These are phyloP conservation scores for Avahi laniger DNA, from an alignment of 2,797 vertebrate species.

Conservation along the genomic window DNA sequence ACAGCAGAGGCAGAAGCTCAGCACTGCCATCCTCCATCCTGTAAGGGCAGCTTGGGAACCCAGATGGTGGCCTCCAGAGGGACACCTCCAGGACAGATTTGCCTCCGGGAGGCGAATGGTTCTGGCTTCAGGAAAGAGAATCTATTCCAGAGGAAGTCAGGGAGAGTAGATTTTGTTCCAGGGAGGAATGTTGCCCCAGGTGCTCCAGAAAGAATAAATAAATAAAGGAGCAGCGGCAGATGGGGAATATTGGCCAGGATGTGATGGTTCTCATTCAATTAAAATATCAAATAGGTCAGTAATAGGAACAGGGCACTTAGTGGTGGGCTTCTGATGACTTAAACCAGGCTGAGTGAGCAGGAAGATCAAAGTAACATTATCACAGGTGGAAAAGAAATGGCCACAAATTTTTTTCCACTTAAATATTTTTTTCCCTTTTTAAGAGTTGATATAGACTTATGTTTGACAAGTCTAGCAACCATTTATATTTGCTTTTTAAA, in stretches of 20 bases:
- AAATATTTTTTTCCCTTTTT: neutral
- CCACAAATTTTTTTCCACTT: neutral
- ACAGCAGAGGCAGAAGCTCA: neutral
- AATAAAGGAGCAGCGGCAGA: slow-evolving; percentile 54
- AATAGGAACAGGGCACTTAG: slow-evolving; percentile 6
- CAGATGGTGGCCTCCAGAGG: slow-evolving; percentile 27
- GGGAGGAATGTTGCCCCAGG: slow-evolving; percentile 45
- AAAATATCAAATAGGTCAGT: slow-evolving; percentile 57
- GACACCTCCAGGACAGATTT: slow-evolving; percentile 32
- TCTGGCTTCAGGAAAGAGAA: slow-evolving; percentile 53
- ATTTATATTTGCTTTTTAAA: slow-evolving; percentile 38
- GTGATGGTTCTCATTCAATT: slow-evolving; percentile 45
- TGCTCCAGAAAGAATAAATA: neutral
- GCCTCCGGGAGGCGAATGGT: slow-evolving; percentile 7
- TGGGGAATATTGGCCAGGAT: slow-evolving; percentile 60
- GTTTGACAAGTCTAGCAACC: slow-evolving; percentile 18
- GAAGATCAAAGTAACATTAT: slow-evolving; percentile 25
- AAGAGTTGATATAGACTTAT: slow-evolving; percentile 9
- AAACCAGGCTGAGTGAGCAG: neutral
- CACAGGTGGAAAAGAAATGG: slow-evolving; percentile 32
- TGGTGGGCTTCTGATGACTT: slow-evolving; percentile 30
- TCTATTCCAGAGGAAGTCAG: slow-evolving; percentile 52
- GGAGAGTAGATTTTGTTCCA: slow-evolving; percentile 45
- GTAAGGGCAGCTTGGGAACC: neutral
- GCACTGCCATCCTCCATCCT: too few species aligned